These are phyloP conservation scores for Ceryle rudis DNA, from an alignment of 2,797 vertebrate species.

Conservation along the genomic window DNA sequence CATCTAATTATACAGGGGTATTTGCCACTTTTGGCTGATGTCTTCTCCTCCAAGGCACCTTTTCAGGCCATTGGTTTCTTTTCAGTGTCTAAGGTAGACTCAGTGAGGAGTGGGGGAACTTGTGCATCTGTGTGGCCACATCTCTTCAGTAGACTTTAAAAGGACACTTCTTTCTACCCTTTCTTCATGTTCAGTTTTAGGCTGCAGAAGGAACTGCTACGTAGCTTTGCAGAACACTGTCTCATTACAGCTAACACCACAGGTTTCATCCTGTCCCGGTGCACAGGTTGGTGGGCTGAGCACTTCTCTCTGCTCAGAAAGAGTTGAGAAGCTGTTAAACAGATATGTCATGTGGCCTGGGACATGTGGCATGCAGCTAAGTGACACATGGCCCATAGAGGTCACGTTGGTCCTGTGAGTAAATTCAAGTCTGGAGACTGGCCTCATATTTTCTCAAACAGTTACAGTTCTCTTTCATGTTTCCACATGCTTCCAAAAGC, in stretches of 20 bases:
- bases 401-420: background rate
- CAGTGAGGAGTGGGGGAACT: no score
- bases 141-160: background rate
- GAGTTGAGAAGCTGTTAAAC: background rate
- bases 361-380: accelerated
- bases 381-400: accelerated
- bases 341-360: background rate
- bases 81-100: background rate
- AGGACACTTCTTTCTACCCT: background rate
- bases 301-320: background rate
- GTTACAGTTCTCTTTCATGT: background rate
- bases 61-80: background rate
- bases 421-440: background rate
- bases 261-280: accelerated
- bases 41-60: background rate
- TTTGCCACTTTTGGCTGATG: background rate
- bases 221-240: background rate
- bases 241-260: accelerated
- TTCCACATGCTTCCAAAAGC: background rate
- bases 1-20: accelerated
- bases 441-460: background rate
- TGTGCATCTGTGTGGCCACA: background rate
- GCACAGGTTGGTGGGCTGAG: background rate
- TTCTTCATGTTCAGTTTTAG: background rate
- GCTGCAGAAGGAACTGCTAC: background rate